Percentiles rank a stretch among this genome's conserved stretches.
Evolutionary conservation across 2,888 invertebrate genomes (phyloP).

Genomic region (Candidula unifasciata): DNA sequence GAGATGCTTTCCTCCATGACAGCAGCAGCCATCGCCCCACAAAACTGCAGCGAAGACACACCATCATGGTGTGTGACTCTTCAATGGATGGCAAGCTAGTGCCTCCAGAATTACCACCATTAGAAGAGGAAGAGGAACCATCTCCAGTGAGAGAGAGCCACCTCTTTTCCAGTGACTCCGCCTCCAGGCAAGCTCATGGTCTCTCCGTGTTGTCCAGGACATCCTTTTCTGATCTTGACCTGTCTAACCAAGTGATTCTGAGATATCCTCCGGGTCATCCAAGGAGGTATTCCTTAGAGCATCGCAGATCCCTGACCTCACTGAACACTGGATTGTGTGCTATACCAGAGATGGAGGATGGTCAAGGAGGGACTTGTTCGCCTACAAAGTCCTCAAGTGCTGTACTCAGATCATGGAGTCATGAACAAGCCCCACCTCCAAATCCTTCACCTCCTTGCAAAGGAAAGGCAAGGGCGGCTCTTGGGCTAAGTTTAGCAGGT

Average conservation of each 20-base stretch:
- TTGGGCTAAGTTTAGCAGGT: constrained; percentile 32
- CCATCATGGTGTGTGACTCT: constrained; percentile 73
- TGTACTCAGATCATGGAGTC: constrained; percentile 35
- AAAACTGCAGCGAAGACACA: constrained; percentile 68
- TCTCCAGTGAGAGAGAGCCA: constrained; percentile 52
- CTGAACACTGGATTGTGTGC: constrained; percentile 54
- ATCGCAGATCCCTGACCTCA: constrained; percentile 53
- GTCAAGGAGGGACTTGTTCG: constrained; percentile 24
- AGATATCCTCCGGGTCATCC: constrained; percentile 34
- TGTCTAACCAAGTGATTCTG: constrained; percentile 28
- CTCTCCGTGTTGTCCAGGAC: background rate
- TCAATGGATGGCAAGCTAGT: constrained; percentile 59
- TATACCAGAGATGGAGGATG: constrained; percentile 56
- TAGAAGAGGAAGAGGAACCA: constrained; percentile 56
- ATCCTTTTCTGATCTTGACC: constrained; percentile 38
- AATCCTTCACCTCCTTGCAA: constrained; percentile 52
- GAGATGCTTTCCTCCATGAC: constrained; percentile 32
- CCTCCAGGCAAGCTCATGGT: background rate
- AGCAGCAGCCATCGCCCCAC: constrained; percentile 22
- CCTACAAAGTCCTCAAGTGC: constrained; percentile 8
- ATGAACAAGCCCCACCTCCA: constrained; percentile 50
- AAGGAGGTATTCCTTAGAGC: constrained; percentile 46
- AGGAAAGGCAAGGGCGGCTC: constrained; percentile 31
- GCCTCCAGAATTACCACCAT: constrained; percentile 55
- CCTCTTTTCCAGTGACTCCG: background rate